Conservation (phyloP, 2,888 invertebrate genomes). For the Mesorhabditis sp. region DNA sequence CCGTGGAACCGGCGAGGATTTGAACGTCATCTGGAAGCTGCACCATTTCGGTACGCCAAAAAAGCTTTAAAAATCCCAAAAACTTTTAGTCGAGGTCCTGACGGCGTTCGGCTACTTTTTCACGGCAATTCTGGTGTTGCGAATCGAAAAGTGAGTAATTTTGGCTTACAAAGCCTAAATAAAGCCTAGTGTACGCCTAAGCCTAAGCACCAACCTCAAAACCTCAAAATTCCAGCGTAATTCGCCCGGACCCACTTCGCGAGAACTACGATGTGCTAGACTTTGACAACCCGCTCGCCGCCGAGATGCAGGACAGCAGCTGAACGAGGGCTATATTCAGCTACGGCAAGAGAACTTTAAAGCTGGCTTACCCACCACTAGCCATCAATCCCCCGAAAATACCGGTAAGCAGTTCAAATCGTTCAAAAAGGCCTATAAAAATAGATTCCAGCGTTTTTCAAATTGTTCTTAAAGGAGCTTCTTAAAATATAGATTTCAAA, state of each 20-base stretch:
- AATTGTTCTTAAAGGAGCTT: too few relatives aligned
- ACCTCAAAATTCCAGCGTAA: not conserved
- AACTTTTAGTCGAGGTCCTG: not conserved
- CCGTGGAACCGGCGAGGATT: not conserved
- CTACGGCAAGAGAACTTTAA: not conserved
- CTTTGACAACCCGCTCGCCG: not conserved
- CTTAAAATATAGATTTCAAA: too few relatives aligned
- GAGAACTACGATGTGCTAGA: not conserved
- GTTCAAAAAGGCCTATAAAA: too few relatives aligned
- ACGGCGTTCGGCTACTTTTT: conserved; percentile 4
- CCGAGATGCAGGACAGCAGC: not conserved
- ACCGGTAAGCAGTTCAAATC: too few relatives aligned
- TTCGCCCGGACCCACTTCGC: not conserved
- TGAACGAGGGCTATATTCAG: not conserved
- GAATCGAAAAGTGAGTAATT: not conserved
- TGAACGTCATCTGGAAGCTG: not conserved
- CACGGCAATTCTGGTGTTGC: conserved; percentile 5
- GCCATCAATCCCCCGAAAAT: too few relatives aligned
- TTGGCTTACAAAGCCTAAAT: not conserved
- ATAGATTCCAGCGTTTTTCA: too few relatives aligned
- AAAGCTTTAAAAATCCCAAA: too few relatives aligned
- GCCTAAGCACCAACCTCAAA: not conserved
- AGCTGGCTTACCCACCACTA: too few relatives aligned
- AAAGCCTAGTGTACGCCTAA: not conserved
- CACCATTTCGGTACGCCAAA: not conserved